Conservation (phyloP, 2,888 invertebrate species). For the Andrena flavipes region DNA sequence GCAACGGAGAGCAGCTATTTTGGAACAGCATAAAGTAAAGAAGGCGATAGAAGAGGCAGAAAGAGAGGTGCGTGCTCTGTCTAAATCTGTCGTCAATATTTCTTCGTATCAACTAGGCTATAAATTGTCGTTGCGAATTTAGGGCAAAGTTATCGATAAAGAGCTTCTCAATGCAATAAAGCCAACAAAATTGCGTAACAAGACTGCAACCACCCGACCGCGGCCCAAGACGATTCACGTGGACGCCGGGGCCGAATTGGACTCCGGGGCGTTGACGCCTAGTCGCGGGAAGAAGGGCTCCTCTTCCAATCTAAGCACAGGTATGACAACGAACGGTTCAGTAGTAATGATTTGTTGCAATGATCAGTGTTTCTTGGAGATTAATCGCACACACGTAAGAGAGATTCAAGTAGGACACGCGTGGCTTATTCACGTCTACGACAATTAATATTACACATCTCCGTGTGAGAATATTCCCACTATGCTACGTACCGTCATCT, state of each 20-base stretch:
- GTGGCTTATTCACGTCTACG: constrained; percentile 3
- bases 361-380: constrained; percentile 66
- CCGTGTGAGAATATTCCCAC: constrained; percentile 1
- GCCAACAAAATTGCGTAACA: constrained; percentile 88
- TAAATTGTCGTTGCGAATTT: constrained; percentile 32
- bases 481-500: constrained; percentile 22
- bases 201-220: constrained; percentile 88
- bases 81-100: background rate
- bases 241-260: constrained; percentile 92
- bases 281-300: constrained; percentile 93
- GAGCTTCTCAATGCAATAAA: constrained; percentile 88
- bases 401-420: constrained; percentile 2
- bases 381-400: constrained; percentile 23
- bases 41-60: constrained; percentile 97
- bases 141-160: constrained; percentile 94
- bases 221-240: constrained; percentile 96
- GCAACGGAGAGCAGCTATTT: constrained; percentile 93
- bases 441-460: background rate
- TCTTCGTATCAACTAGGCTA: background rate
- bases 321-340: constrained; percentile 84
- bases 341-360: constrained; percentile 36
- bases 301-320: constrained; percentile 91
- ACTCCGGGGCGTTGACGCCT: constrained; percentile 90
- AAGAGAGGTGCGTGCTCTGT: constrained; percentile 88
- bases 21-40: constrained; percentile 96